Evolutionary conservation across 2,797 vertebrate species (phyloP), one percentile per base, ranked within the genome.

Genomic region (Aeoliscus strigatus): DNA sequence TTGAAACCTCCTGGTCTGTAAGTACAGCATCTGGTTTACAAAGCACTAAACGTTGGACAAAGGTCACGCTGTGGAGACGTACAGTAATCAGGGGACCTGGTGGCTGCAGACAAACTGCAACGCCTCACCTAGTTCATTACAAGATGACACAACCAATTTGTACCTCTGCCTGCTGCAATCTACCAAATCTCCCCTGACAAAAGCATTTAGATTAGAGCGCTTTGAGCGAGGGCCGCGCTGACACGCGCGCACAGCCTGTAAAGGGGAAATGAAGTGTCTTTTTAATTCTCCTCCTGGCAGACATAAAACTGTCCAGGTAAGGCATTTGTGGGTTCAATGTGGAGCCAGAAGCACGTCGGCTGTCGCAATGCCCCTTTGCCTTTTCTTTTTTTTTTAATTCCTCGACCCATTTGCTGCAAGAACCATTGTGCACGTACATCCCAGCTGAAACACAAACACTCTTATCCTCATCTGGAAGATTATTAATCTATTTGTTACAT

Each of bases 131-230:
- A 87, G 81, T 89, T 88, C 83, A 88, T 88, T 89, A 89, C 83
- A 83, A 86, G 82, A 88, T 87, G 87, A 89, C 87, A 89, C 85
- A 88, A 88, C 79, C 88, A 89, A 90, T 89, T 89, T 89, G 87
- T 87, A 84, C 77, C 78, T 74, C 80, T 86, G 82, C 76, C 81
- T 74, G 80, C 79, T 81, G 80, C 84, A 87, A 88, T 89, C 87
- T 86, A 80, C 76, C 78, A 85, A 88, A 89, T 88, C 87, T 88
- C 86, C 84, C 82, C 83, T 86, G 87, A 90, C 88, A 87, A 88
- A 88, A 88, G 86, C 85, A 81, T 88, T 88, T 88, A 89, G 87
- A 89, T 87, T 82, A 87, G 83, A 86, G 82, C 70, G 66, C 82
- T 85, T 83, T 86, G 79, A 84, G 70, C 75, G 73, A 74, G 78